Percentiles rank a stretch among this genome's conserved stretches.
These are phyloP conservation scores for Cheilosia vulpina DNA, from an alignment of 2,888 invertebrate species.

Conservation along the genomic window DNA sequence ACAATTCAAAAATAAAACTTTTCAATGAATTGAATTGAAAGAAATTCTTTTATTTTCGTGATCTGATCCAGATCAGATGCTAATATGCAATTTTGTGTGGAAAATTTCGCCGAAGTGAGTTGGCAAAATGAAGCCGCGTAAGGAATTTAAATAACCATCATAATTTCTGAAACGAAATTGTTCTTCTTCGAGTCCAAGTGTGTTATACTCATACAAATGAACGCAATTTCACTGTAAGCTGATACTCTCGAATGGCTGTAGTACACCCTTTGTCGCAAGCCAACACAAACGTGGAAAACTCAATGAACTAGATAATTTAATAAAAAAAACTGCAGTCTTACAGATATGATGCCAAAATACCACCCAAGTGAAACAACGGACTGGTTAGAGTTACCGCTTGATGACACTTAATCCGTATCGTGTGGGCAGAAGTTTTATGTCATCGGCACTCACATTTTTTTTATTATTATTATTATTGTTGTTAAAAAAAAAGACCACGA, in stretches of 20 bases:
- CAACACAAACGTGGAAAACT: slow-evolving; percentile 48
- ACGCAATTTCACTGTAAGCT: slow-evolving; percentile 1
- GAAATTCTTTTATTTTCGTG: too few species aligned
- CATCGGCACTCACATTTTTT: slow-evolving; percentile 11
- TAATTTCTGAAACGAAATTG: too few species aligned
- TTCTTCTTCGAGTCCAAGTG: too few species aligned
- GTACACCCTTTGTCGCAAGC: slow-evolving; percentile 47
- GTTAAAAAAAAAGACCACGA: slow-evolving; percentile 9
- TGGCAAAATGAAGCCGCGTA: too few species aligned
- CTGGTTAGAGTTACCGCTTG: slow-evolving; percentile 33
- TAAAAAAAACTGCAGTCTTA: slow-evolving; percentile 34
- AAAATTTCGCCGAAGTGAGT: too few species aligned
- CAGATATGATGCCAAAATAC: slow-evolving; percentile 55
- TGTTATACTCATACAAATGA: too few species aligned
- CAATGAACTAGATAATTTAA: slow-evolving; percentile 73
- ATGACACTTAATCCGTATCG: slow-evolving; percentile 58
- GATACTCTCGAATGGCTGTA: slow-evolving; percentile 12
- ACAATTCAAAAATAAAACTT: too few species aligned
- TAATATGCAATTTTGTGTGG: too few species aligned
- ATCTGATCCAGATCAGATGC: too few species aligned
- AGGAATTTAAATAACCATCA: too few species aligned
- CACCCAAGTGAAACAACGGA: slow-evolving; percentile 65
- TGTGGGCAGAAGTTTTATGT: slow-evolving; percentile 52
- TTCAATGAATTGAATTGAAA: too few species aligned
- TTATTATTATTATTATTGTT: background rate